Percentiles rank a stretch among this genome's conserved stretches.
phyloP scores from a whole-genome alignment of 2,888 invertebrate species.

The Drosophila quinaria region DNA sequence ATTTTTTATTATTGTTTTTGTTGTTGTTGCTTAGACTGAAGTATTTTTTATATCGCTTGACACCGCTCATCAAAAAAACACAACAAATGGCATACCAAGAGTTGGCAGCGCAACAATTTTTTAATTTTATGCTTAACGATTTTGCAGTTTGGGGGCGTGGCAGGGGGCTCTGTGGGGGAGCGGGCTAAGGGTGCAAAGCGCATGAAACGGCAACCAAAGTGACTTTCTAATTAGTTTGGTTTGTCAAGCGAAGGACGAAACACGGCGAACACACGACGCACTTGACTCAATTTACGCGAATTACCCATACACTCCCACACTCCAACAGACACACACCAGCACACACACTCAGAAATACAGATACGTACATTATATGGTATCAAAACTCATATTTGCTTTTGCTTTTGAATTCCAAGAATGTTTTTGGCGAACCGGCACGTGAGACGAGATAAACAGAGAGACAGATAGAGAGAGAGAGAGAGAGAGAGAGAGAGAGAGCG shows the following conservation, averaged over 20 bases:
- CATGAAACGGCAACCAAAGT: constrained; percentile 68
- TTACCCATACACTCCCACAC: constrained; percentile 34
- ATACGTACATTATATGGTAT: constrained; percentile 42
- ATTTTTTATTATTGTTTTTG: background rate
- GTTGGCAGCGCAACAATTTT: constrained; percentile 59
- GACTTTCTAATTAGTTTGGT: constrained; percentile 81
- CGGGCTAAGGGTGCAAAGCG: constrained; percentile 6
- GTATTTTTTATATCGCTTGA: constrained; percentile 5
- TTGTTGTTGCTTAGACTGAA: constrained; percentile 5
- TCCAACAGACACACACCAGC: constrained; percentile 11
- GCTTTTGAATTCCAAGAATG: constrained; percentile 77
- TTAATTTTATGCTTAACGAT: constrained; percentile 76
- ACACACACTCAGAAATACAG: constrained; percentile 6
- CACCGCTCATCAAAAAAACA: constrained; percentile 16
- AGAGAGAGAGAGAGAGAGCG: background rate
- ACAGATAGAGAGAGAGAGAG: background rate
- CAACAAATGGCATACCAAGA: constrained; percentile 33
- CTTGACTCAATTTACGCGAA: constrained; percentile 74
- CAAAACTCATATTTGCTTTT: constrained; percentile 73
- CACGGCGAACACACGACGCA: constrained; percentile 60
- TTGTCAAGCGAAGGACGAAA: constrained; percentile 57
- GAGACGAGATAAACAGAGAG: background rate
- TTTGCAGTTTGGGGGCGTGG: constrained; percentile 37
- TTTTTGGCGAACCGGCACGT: constrained; percentile 34
- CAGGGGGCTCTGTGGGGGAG: background rate